Percentiles rank a stretch among this genome's conserved stretches.
Conservation (phyloP, 1,140 invertebrate genomes). For the Ridgeia piscesae region DNA sequence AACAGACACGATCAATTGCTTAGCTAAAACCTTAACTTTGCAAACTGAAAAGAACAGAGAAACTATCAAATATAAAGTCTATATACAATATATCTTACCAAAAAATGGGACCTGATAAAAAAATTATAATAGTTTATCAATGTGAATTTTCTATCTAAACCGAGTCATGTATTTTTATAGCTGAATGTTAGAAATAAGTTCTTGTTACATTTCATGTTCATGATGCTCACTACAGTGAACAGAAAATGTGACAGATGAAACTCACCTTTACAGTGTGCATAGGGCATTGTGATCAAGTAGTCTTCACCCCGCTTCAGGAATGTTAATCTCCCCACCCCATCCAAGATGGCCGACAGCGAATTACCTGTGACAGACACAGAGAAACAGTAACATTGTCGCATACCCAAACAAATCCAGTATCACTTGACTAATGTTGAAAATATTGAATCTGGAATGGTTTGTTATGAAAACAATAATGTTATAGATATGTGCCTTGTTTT, state of each 20-base stretch:
- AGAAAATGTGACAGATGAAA: neutral
- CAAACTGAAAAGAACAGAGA: too few relatives aligned
- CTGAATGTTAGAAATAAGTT: neutral
- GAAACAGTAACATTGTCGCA: neutral
- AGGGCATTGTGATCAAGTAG: conserved; percentile 88
- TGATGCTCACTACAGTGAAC: neutral
- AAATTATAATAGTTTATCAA: neutral
- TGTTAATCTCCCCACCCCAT: conserved; percentile 81
- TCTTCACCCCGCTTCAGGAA: conserved; percentile 86
- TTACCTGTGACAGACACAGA: conserved; percentile 63
- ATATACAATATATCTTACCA: too few relatives aligned
- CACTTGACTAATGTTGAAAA: too few relatives aligned
- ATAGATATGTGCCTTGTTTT: too few relatives aligned
- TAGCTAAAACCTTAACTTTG: too few relatives aligned
- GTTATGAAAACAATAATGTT: too few relatives aligned
- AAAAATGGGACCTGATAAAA: neutral
- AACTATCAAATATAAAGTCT: too few relatives aligned
- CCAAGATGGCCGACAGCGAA: conserved; percentile 88
- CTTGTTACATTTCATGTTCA: neutral
- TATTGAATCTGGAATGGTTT: too few relatives aligned
- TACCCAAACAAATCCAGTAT: neutral
- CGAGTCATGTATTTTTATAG: neutral
- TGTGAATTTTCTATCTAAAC: neutral
- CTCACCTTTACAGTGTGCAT: conserved; percentile 84
- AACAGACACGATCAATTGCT: too few relatives aligned